Conservation (phyloP, 1,140 invertebrate species). For the Oscheius sp. region DNA sequence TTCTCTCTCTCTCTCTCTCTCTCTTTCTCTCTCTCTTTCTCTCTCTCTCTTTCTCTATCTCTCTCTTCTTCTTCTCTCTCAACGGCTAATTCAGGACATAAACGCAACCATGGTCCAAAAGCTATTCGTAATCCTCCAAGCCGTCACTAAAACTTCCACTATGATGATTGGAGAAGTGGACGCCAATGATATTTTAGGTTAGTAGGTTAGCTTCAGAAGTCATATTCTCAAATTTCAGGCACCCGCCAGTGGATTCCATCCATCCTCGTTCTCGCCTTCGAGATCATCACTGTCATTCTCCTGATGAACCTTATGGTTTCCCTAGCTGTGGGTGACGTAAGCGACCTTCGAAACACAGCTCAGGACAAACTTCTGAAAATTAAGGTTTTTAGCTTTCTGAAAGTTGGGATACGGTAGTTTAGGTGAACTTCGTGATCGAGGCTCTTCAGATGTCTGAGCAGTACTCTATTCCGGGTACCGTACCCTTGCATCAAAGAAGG, state of each 20-base stretch:
- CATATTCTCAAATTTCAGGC: background rate
- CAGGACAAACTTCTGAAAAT: slow-evolving; percentile 36
- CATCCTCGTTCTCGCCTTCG: slow-evolving; percentile 33
- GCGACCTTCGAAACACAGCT: slow-evolving; percentile 21
- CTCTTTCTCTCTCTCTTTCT: no score
- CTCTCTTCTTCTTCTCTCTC: background rate
- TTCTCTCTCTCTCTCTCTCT: no score
- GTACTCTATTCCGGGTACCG: slow-evolving; percentile 6
- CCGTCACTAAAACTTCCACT: slow-evolving; percentile 35
- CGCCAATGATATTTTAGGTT: slow-evolving; percentile 27
- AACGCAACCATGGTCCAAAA: slow-evolving; percentile 32
- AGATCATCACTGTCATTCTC: slow-evolving; percentile 38
- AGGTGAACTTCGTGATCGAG: slow-evolving; percentile 36
- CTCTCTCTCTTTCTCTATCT: no score
- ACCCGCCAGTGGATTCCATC: slow-evolving; percentile 32
- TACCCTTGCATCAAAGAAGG: slow-evolving; percentile 1
- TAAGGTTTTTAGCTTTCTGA: slow-evolving; percentile 1
- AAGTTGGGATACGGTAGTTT: background rate
- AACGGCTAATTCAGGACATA: background rate
- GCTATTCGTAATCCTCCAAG: slow-evolving; percentile 32
- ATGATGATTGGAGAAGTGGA: slow-evolving; percentile 42
- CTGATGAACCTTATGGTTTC: slow-evolving; percentile 40
- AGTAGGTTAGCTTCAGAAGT: background rate
- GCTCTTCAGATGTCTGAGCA: slow-evolving; percentile 29
- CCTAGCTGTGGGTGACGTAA: slow-evolving; percentile 34